Conservation (phyloP, 2,113 vertebrate species). For the Alexandromys fortis region DNA sequence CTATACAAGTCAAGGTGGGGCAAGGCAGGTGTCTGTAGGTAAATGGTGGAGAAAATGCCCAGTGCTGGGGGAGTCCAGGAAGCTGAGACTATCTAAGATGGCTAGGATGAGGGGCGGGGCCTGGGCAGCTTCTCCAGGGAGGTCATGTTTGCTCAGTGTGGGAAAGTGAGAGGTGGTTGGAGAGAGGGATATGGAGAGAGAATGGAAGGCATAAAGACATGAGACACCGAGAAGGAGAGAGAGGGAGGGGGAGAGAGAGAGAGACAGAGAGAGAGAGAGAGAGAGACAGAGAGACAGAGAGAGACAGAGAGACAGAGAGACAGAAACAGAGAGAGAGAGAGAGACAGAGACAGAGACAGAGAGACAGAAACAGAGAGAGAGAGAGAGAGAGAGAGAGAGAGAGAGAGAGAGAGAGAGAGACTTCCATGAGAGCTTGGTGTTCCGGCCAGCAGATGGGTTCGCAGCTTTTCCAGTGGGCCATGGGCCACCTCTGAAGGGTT, state of each 20-base stretch:
- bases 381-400: too few species aligned
- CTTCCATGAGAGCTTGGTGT: neutral
- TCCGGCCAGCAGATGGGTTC: fast-evolving
- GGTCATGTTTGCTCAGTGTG: neutral
- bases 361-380: too few species aligned
- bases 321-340: too few species aligned
- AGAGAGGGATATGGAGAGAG: neutral
- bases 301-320: too few species aligned
- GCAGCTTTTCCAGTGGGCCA: neutral
- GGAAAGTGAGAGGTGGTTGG: neutral
- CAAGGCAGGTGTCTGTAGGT: neutral
- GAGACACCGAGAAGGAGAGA: neutral
- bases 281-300: too few species aligned
- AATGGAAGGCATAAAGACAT: neutral
- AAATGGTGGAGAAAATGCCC: neutral
- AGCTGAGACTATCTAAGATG: neutral
- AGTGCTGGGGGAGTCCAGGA: neutral
- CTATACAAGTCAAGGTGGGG: neutral
- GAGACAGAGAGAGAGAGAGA: too few species aligned
- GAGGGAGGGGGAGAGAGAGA: too few species aligned
- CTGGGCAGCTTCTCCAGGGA: neutral
- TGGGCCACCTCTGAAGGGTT: neutral
- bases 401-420: too few species aligned
- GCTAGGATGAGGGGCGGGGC: neutral
- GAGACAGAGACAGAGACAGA: too few species aligned